Conservation (phyloP, 2,888 invertebrate genomes). For the Eugnorisma glareosa region DNA sequence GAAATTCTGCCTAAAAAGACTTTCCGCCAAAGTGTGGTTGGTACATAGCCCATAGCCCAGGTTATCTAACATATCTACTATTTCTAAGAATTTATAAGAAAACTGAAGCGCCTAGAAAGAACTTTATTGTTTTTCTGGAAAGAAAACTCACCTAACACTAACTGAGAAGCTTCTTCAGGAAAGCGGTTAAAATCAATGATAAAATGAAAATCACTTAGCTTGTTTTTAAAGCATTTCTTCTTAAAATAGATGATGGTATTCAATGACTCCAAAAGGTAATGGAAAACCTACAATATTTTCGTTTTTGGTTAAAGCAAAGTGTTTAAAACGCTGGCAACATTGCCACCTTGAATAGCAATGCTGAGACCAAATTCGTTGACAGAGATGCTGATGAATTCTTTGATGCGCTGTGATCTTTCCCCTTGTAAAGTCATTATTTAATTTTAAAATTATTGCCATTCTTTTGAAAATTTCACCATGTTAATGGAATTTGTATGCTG, state of each 20-base stretch:
- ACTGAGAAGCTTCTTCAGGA: not conserved
- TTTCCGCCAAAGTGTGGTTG: not conserved
- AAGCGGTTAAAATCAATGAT: not conserved
- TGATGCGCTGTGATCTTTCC: not conserved
- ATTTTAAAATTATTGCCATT: not conserved
- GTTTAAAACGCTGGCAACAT: not conserved
- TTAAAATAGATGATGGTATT: not conserved
- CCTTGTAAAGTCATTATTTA: not conserved
- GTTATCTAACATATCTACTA: not conserved
- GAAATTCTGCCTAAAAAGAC: not conserved
- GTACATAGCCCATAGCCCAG: not conserved
- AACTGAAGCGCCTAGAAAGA: not conserved
- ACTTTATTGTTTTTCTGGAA: not conserved
- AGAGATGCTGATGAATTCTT: not conserved
- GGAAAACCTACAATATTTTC: too few relatives aligned
- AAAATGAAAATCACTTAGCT: not conserved
- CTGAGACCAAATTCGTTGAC: not conserved
- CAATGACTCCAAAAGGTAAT: not conserved
- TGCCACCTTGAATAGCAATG: not conserved
- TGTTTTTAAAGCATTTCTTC: not conserved
- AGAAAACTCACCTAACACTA: constrained; percentile 30
- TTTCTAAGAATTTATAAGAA: not conserved
- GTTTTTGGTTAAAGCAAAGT: not conserved
- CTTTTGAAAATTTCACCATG: not conserved
- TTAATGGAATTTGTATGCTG: not conserved